Conservation (phyloP, 2,797 vertebrate genomes). For the Ataeniobius toweri region DNA sequence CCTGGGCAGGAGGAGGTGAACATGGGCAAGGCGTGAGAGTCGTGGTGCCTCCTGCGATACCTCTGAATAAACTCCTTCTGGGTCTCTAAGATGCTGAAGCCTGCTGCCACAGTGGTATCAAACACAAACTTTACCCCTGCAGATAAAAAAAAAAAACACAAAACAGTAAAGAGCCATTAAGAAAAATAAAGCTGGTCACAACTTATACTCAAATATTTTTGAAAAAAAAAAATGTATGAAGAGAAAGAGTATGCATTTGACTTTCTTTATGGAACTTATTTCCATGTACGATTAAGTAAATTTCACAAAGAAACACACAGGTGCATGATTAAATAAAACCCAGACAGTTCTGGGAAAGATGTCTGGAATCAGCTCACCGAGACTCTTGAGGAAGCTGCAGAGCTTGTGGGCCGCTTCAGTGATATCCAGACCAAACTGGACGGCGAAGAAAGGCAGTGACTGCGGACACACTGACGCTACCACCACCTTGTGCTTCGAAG, state of each 20-base stretch:
- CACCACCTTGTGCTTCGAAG: conserved; percentile 90
- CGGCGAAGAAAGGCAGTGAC: conserved; percentile 95
- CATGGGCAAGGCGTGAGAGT: conserved; percentile 89
- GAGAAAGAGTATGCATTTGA: too few relatives aligned
- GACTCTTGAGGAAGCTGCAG: conserved; percentile 91
- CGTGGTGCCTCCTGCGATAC: conserved; percentile 86
- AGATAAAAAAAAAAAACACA: neutral
- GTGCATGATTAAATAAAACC: neutral
- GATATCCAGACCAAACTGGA: conserved; percentile 88
- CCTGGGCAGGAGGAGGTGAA: conserved; percentile 97
- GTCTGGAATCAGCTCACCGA: conserved; percentile 81
- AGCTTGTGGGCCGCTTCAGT: conserved; percentile 88
- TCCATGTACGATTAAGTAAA: too few relatives aligned
- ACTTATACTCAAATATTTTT: too few relatives aligned
- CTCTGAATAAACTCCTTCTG: conserved; percentile 93
- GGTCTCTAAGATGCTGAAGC: conserved; percentile 95
- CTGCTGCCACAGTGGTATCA: conserved; percentile 89
- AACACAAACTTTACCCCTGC: conserved; percentile 92
- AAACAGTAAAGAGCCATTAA: neutral
- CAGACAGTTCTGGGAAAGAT: neutral
- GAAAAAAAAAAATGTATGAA: too few relatives aligned
- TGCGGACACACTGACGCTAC: conserved; percentile 93
- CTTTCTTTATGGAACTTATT: too few relatives aligned
- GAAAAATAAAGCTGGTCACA: neutral
- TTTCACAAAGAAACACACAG: too few relatives aligned